Conservation (phyloP, 2,888 invertebrate species). For the Cheilosia grossa region DNA sequence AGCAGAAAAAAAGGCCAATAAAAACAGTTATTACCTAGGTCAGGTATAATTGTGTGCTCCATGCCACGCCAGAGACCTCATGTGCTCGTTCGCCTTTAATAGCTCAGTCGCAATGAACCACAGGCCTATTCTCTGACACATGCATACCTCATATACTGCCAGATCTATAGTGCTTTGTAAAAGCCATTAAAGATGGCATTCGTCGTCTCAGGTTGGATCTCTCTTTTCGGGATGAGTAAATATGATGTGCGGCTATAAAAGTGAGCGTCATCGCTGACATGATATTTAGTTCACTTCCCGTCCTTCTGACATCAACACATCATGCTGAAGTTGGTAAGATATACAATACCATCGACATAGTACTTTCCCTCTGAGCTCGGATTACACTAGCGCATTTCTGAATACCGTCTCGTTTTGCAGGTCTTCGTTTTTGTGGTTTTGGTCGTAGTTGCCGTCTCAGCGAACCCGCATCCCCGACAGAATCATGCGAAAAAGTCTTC, state of each 20-base stretch:
- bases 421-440: slow-evolving; percentile 68
- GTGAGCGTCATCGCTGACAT: slow-evolving; percentile 43
- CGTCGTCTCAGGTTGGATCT: slow-evolving; percentile 16
- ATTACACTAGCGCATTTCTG: slow-evolving; percentile 26
- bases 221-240: slow-evolving; percentile 26
- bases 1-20: slow-evolving; percentile 56
- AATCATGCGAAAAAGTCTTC: slow-evolving; percentile 44
- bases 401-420: slow-evolving; percentile 29
- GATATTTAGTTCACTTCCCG: slow-evolving; percentile 65
- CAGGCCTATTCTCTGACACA: slow-evolving; percentile 21
- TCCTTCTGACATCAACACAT: slow-evolving; percentile 49
- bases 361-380: slow-evolving; percentile 28
- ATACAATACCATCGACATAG: background rate
- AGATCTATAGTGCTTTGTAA: slow-evolving; percentile 6
- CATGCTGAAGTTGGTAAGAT: slow-evolving; percentile 69
- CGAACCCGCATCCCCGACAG: slow-evolving; percentile 54
- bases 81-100: slow-evolving; percentile 48
- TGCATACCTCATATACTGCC: background rate
- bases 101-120: slow-evolving; percentile 42
- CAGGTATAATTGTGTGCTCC: slow-evolving; percentile 47
- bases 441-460: slow-evolving; percentile 37
- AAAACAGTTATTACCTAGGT: slow-evolving; percentile 70
- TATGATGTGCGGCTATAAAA: slow-evolving; percentile 58
- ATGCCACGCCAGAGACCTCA: slow-evolving; percentile 10
- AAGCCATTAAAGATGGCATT: slow-evolving; percentile 30